Evolutionary conservation across 92 coral and sea anemone genomes (phyloP).

Genomic region (Siderastrea radians): DNA sequence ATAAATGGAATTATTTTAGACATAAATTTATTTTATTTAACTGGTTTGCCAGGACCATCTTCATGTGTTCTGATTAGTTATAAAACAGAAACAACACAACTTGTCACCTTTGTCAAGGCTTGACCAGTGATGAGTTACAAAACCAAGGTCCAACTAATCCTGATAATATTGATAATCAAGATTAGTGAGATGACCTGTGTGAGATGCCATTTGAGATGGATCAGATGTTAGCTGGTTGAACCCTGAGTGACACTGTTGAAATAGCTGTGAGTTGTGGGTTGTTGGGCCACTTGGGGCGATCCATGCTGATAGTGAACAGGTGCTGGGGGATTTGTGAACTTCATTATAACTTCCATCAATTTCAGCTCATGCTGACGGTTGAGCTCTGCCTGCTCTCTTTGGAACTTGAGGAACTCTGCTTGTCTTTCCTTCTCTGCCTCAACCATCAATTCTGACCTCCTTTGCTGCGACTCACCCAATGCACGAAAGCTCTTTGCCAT

Average conservation of each 20-base stretch:
- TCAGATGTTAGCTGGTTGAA: too few relatives aligned
- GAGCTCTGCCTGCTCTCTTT: slow-evolving; percentile 60
- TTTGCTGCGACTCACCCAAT: slow-evolving; percentile 45
- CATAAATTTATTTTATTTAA: too few relatives aligned
- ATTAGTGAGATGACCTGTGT: too few relatives aligned
- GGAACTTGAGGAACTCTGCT: slow-evolving; percentile 48
- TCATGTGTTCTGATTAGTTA: too few relatives aligned
- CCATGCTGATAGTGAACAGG: background rate
- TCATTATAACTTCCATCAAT: slow-evolving; percentile 52
- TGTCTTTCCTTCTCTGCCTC: slow-evolving; percentile 58
- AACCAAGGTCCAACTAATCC: too few relatives aligned
- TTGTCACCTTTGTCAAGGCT: too few relatives aligned
- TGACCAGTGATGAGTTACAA: too few relatives aligned
- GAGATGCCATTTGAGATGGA: too few relatives aligned
- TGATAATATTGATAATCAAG: too few relatives aligned
- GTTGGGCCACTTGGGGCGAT: slow-evolving; percentile 49
- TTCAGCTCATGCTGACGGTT: slow-evolving; percentile 58
- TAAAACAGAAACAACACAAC: too few relatives aligned
- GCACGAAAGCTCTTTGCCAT: slow-evolving; percentile 62
- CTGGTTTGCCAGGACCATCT: too few relatives aligned
- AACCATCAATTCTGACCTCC: slow-evolving; percentile 35
- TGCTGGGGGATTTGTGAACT: slow-evolving; percentile 27
- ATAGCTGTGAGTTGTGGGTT: slow-evolving; percentile 30
- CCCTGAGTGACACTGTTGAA: slow-evolving; percentile 10
- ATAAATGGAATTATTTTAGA: too few relatives aligned